Evolutionary conservation across 2,113 vertebrate genomes (phyloP).

Genomic region (Urocolius indicus): DNA sequence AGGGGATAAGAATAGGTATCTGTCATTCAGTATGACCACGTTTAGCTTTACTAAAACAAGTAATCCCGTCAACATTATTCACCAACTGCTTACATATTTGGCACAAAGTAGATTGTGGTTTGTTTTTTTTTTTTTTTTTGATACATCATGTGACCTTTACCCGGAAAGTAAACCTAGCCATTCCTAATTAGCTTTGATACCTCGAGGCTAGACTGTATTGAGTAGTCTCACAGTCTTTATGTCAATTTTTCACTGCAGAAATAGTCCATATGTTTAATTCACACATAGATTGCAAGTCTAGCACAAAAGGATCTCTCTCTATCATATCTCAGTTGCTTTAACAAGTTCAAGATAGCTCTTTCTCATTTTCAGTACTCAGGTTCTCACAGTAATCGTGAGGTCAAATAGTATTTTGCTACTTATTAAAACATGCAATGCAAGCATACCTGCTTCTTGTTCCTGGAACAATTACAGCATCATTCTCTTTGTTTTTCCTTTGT

Average conservation of each 20-base stretch:
- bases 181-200: not conserved
- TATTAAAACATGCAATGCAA: not conserved
- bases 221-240: not conserved
- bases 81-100: not conserved
- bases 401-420: not conserved
- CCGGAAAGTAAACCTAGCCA: not conserved
- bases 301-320: not conserved
- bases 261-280: not conserved
- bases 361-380: not conserved
- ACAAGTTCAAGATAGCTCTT: not conserved
- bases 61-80: not conserved
- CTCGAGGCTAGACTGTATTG: not conserved
- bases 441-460: conserved; percentile 89
- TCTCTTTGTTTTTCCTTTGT: conserved; percentile 83
- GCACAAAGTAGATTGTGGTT: not conserved
- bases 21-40: not conserved
- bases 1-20: not conserved
- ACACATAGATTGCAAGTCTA: not conserved
- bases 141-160: not conserved
- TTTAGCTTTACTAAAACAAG: not conserved
- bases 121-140: not conserved
- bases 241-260: not conserved
- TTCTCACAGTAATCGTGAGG: not conserved
- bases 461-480: conserved; percentile 70
- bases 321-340: not conserved